These are phyloP conservation scores for Meteorus colon DNA, from an alignment of 2,888 invertebrate species.

Conservation along the genomic window DNA sequence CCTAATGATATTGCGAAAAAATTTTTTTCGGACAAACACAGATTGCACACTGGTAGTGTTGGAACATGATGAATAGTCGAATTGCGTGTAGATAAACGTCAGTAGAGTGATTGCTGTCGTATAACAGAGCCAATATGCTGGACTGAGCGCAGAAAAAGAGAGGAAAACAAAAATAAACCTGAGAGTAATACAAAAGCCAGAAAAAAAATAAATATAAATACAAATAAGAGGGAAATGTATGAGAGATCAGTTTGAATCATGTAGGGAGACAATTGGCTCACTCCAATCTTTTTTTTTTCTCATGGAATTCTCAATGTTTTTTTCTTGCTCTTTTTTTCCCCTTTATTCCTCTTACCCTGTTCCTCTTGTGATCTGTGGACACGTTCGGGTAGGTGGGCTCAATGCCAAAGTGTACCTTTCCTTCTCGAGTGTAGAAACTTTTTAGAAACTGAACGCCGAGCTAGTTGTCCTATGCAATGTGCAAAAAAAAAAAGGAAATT, in stretches of 20 bases:
- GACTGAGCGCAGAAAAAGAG: slow-evolving; percentile 26
- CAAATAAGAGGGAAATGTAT: slow-evolving; percentile 6
- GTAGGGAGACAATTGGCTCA: slow-evolving; percentile 1
- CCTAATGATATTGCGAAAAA: slow-evolving; percentile 34
- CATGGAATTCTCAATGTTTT: not conserved
- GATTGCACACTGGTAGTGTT: slow-evolving; percentile 33
- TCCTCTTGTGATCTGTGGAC: not conserved
- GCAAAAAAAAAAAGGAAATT: slow-evolving; percentile 3
- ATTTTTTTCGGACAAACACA: slow-evolving; percentile 38
- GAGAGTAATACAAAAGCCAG: not conserved
- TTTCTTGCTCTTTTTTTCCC: not conserved
- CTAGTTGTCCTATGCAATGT: not conserved
- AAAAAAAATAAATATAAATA: slow-evolving; percentile 19
- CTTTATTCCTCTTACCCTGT: not conserved
- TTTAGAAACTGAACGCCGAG: slow-evolving; percentile 15
- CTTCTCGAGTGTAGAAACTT: slow-evolving; percentile 32
- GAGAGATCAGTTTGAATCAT: not conserved
- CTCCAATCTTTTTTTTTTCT: slow-evolving; percentile 1
- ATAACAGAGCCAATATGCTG: slow-evolving; percentile 40
- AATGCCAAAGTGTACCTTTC: slow-evolving; percentile 48
- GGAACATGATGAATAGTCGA: slow-evolving; percentile 50
- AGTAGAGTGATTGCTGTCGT: slow-evolving; percentile 47
- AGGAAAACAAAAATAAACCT: slow-evolving; percentile 16
- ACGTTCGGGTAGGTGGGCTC: slow-evolving; percentile 40
- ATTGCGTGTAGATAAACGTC: slow-evolving; percentile 50